These are phyloP conservation scores for Ptilorrhoa leucosticta DNA, from an alignment of 2,113 vertebrate genomes.

Conservation along the genomic window DNA sequence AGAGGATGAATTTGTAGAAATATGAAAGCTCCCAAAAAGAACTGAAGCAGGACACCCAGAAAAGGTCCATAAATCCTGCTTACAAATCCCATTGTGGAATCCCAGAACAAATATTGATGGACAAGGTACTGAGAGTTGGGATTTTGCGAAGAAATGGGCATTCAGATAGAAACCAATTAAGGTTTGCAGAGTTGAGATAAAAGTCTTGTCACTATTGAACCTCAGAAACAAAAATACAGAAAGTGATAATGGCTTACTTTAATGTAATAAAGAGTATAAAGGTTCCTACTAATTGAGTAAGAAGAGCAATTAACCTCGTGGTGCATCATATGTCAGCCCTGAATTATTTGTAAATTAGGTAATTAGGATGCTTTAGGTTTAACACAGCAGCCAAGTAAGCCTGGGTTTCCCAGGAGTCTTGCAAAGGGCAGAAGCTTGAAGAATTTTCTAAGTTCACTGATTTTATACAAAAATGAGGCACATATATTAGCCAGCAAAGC, in stretches of 20 bases:
- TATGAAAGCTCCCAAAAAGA: neutral
- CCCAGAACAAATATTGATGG: neutral
- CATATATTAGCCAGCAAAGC: neutral
- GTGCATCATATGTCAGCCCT: neutral
- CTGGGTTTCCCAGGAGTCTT: neutral
- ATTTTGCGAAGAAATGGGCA: neutral
- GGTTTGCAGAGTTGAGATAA: neutral
- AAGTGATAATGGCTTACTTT: slow-evolving; percentile 47
- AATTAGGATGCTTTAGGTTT: slow-evolving; percentile 16
- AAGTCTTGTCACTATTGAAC: neutral
- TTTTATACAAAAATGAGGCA: neutral
- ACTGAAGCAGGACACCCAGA: neutral
- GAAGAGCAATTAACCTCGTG: slow-evolving; percentile 51
- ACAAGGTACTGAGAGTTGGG: neutral
- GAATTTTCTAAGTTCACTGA: neutral
- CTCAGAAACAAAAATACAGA: neutral
- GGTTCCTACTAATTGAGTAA: slow-evolving; percentile 16
- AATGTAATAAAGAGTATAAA: neutral
- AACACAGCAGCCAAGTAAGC: neutral
- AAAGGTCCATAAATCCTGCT: neutral
- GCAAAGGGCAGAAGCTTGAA: neutral
- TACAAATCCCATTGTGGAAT: neutral
- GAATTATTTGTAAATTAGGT: slow-evolving; percentile 42
- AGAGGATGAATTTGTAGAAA: neutral
- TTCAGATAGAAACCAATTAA: neutral